Evolutionary conservation across 2,797 vertebrate genomes (phyloP).

Genomic region (Clarias laeviceps): DNA sequence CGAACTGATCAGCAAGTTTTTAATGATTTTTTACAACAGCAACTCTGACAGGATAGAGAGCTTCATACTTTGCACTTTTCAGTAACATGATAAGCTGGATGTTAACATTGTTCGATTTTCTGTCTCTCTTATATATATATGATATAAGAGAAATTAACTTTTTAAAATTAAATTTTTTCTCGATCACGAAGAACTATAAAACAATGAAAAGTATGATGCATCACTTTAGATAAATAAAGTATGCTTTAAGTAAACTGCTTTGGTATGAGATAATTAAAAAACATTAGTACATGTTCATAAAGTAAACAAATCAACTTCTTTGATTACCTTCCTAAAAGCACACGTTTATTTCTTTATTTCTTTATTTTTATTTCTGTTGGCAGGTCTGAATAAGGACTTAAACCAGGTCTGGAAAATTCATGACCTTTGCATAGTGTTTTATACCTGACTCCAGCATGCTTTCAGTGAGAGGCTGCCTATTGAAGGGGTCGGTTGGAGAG

Average conservation of each 20-base stretch:
- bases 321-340: neutral
- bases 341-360: neutral
- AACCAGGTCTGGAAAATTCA: neutral
- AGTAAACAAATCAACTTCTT: neutral
- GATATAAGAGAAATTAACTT: neutral
- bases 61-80: neutral
- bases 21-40: neutral
- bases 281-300: neutral
- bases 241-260: too few species aligned
- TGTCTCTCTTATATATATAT: too few species aligned
- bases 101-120: too few species aligned
- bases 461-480: conserved; percentile 94
- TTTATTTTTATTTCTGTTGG: neutral
- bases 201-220: neutral
- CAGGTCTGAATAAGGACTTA: neutral
- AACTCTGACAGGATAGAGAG: neutral
- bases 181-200: neutral
- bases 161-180: too few species aligned
- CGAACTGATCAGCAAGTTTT: neutral
- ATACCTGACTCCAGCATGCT: conserved; percentile 97
- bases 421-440: neutral
- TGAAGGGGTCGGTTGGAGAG: conserved; percentile 97
- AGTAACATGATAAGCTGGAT: neutral
- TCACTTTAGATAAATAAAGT: neutral
- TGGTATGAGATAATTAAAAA: neutral